A percentile compares a stretch with the other conserved stretches of the same genome.
Evolutionary conservation across 1,140 invertebrate species (phyloP).

Genomic region (Lasioglossum albipes): DNA sequence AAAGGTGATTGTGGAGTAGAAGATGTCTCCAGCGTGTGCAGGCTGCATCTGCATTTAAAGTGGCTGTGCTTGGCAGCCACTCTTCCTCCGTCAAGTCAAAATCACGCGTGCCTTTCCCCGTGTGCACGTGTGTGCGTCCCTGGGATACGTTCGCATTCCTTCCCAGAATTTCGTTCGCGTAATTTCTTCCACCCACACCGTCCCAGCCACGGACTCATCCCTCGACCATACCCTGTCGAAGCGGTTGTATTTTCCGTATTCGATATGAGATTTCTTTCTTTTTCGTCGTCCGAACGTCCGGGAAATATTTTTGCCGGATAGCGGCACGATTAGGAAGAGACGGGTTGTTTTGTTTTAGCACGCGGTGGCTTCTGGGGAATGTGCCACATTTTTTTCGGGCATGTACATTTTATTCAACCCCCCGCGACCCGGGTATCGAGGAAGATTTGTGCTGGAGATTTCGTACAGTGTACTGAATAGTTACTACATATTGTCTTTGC

Average conservation of each 20-base stretch:
- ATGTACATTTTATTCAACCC: no score
- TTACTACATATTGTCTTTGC: no score
- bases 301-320: slow-evolving; percentile 13
- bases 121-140: background rate
- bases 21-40: slow-evolving; percentile 49
- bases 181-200: slow-evolving; percentile 19
- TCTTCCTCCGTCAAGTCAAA: slow-evolving; percentile 56
- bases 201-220: no score
- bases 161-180: slow-evolving; percentile 35
- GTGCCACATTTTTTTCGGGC: no score
- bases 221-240: background rate
- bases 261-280: slow-evolving; percentile 28
- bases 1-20: slow-evolving; percentile 36
- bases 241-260: slow-evolving; percentile 34
- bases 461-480: no score
- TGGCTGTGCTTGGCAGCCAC: slow-evolving; percentile 61
- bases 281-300: background rate
- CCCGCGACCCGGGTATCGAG: no score
- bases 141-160: slow-evolving; percentile 26
- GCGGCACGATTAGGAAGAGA: no score
- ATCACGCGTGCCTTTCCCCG: slow-evolving; percentile 59
- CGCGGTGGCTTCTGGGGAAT: no score
- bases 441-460: no score
- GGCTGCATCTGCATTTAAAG: slow-evolving; percentile 66
- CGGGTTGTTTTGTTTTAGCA: no score